Base-by-base conservation (phyloP, 2,113 vertebrate species). In the Campylorhamphus procurvoides region DNA sequence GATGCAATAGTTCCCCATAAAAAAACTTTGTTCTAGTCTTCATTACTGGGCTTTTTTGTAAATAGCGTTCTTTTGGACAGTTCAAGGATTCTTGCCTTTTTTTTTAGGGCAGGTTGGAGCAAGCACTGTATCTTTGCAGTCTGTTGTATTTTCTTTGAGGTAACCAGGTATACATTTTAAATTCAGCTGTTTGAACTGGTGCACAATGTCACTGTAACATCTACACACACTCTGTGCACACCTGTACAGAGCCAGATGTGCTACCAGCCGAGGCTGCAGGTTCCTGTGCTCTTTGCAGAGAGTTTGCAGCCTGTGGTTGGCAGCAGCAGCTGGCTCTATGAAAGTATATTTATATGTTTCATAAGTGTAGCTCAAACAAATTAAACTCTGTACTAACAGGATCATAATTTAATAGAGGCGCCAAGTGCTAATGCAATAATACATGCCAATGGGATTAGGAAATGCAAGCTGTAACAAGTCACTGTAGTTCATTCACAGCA, bases 371-470 rank as follows among this genome's bases (percentile, higher is more conserved):
- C 93, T 97, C 91, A 97, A 95, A 95, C 81, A 95, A 96, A 97
- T 97, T 97, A 96, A 96, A 97, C 76, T 96, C 89, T 90, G 77
- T 85, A 83, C 85, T 97, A 94, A 96, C 94, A 90, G 92, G 87
- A 96, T 93, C 84, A 90, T 93, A 95, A 97, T 97, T 97, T 96
- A 97, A 97, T 95, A 87, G 75, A 94, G 90, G 71, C 88, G 87
- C 89, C 92, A 94, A 97, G 93, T 85, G 91, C 68, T 97, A 97
- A 97, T 97, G 96, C 81, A 97, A 87, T 97, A 97, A 97, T 79
- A 84, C 50, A 55, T 7, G 27, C 75, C 49, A 64, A 89, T 84
- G 88, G 87, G 90, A 94, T 96, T 97, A 96, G 77, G 83, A 96
- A 86, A 89, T 58, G 80, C 95, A 94, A 94, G 74, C 90, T 23